Evolutionary conservation across 2,797 vertebrate species (phyloP), one percentile per base, ranked within the genome.

Genomic region (Schizothorax lantsangensis): DNA sequence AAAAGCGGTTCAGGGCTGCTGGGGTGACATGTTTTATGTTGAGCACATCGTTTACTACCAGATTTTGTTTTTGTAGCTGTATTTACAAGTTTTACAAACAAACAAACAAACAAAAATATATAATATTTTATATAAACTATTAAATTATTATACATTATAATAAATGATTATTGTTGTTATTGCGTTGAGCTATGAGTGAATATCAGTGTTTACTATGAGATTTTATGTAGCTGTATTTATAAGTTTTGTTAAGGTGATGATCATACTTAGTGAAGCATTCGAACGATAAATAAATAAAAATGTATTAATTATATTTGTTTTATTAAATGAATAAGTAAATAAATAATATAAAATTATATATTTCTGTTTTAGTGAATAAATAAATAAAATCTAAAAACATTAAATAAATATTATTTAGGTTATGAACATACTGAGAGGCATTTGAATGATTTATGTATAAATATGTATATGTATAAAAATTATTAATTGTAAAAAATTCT

Each of bases 1-100:
- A 73, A 75, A 84, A 84, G 80, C 52, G 21, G 36, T 83, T 88
- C 57, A 57, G n/a, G 23, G 23, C 30, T 45, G 36, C 23, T 38
- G 40, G 38, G 47, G 71, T 21, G 8, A 57, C 52, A 14, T 57
- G 81, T 62, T 74, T 74, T 62, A 33, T 74, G 19, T 36, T 62
- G 7, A 7, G 36, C 33, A 38, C 17, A 5, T 1, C 15, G 7
- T 45, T 17, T 59, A 38, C 52, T n/a, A 5, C 6, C 9, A 6
- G 36, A 40, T 59, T 79, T 3, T n/a, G 12, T n/a, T 78, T 57
- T 59, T 78, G 52, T 11, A 57, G 49, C 73, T 75, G 73, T 45
- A 30, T 30, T 74, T 19, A 49, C n/a, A 74, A 10, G 43, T 74
- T 74, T 30, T 30, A 23, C 9, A n/a, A n/a, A 59, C 57, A 59